Conservation (phyloP, 2,797 vertebrate genomes). For the Gallinago stenura region DNA sequence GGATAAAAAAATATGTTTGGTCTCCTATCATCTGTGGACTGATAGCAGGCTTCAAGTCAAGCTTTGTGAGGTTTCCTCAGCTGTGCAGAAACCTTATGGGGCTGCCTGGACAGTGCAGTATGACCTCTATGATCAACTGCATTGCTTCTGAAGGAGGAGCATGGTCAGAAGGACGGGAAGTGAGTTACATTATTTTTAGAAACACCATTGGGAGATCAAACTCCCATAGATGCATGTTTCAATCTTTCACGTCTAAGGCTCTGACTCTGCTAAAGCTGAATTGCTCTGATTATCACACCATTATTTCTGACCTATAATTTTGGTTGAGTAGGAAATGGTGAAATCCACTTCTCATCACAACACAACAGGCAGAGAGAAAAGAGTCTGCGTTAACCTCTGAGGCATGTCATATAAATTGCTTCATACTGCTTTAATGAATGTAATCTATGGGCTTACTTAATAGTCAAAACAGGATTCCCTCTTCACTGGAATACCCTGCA, state of each 20-base stretch:
- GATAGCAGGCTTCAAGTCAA: background rate
- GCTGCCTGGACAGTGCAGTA: background rate
- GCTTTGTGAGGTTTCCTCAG: background rate
- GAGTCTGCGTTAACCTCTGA: background rate
- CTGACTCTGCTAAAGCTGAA: background rate
- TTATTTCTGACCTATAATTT: background rate
- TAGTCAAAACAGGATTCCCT: background rate
- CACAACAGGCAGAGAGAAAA: background rate
- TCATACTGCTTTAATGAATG: background rate
- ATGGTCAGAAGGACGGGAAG: background rate
- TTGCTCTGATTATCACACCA: background rate
- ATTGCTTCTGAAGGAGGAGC: background rate
- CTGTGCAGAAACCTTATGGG: background rate
- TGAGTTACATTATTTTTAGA: background rate
- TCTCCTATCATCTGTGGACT: background rate
- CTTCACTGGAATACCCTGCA: background rate
- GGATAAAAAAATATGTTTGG: background rate
- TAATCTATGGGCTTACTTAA: background rate
- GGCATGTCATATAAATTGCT: background rate
- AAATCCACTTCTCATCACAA: background rate
- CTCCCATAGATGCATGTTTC: background rate
- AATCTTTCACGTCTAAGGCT: background rate
- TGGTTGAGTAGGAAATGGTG: background rate
- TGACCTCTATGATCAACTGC: background rate
- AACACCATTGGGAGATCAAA: background rate